These are phyloP conservation scores for Suncus etruscus DNA, from an alignment of 2,113 vertebrate species.

Conservation along the genomic window DNA sequence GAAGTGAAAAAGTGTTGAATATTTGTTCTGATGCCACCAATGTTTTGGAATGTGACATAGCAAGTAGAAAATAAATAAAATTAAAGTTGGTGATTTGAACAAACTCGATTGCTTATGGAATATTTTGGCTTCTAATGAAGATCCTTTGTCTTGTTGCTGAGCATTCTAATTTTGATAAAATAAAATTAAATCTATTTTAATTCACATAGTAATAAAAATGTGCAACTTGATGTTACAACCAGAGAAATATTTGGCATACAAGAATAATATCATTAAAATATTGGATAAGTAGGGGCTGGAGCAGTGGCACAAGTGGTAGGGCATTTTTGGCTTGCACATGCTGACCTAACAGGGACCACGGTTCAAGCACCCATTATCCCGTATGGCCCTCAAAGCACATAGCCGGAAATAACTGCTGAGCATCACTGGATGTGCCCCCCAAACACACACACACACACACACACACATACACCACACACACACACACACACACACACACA, in stretches of 20 bases:
- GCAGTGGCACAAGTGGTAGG: too few relatives aligned
- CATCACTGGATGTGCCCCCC: too few relatives aligned
- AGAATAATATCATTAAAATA: neutral
- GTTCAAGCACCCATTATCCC: too few relatives aligned
- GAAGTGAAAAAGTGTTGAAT: neutral
- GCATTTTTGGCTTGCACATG: too few relatives aligned
- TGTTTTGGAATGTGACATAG: neutral
- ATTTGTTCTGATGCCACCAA: accelerated
- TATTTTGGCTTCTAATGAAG: neutral
- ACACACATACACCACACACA: too few relatives aligned
- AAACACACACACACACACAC: too few relatives aligned
- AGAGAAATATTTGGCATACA: neutral
- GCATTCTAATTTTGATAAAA: neutral
- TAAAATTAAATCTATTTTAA: neutral
- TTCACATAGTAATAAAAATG: neutral
- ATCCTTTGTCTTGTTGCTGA: neutral
- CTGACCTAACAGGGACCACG: too few relatives aligned
- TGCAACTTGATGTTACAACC: neutral
- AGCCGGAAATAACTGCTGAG: too few relatives aligned
- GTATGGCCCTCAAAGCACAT: too few relatives aligned
- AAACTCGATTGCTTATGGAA: neutral
- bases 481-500: too few relatives aligned
- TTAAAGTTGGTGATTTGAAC: neutral
- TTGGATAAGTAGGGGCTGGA: too few relatives aligned
- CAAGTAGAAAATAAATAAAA: neutral